Evolutionary conservation across 2,113 vertebrate species (phyloP).

Genomic region (Tauraco erythrolophus): DNA sequence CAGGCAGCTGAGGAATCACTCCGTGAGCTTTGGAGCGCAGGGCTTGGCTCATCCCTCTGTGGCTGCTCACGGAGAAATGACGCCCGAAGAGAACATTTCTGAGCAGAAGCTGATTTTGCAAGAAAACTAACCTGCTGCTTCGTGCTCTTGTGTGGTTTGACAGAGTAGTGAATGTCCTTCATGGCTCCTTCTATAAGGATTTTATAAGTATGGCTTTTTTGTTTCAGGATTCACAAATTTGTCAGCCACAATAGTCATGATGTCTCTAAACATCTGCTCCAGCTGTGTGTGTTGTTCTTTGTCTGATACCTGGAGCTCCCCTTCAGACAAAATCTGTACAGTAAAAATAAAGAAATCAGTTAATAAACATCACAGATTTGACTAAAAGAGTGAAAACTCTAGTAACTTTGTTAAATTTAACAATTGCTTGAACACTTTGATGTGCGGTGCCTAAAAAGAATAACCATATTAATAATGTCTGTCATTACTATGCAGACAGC

Average conservation of each 20-base stretch:
- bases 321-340: constrained; percentile 90
- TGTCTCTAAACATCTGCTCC: constrained; percentile 96
- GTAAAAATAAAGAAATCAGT: fast-evolving
- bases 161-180: constrained; percentile 97
- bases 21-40: fast-evolving
- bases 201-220: constrained; percentile 92
- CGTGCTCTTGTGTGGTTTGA: constrained; percentile 91
- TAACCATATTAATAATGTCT: fast-evolving
- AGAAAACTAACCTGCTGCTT: constrained; percentile 89
- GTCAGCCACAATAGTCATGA: constrained; percentile 94
- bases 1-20: not conserved
- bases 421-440: not conserved
- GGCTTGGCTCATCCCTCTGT: not conserved
- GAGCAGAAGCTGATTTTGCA: not conserved
- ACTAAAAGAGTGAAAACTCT: not conserved
- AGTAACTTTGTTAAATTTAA: not conserved
- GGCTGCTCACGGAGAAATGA: not conserved
- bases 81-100: fast-evolving
- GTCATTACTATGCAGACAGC: not conserved
- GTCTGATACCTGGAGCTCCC: constrained; percentile 95
- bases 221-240: constrained; percentile 97
- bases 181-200: constrained; percentile 93
- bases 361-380: not conserved
- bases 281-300: constrained; percentile 91
- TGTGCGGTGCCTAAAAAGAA: fast-evolving